Percentiles rank a stretch among this genome's conserved stretches.
phyloP scores from a whole-genome alignment of 2,797 vertebrate species.

The Tachyglossus aculeatus region DNA sequence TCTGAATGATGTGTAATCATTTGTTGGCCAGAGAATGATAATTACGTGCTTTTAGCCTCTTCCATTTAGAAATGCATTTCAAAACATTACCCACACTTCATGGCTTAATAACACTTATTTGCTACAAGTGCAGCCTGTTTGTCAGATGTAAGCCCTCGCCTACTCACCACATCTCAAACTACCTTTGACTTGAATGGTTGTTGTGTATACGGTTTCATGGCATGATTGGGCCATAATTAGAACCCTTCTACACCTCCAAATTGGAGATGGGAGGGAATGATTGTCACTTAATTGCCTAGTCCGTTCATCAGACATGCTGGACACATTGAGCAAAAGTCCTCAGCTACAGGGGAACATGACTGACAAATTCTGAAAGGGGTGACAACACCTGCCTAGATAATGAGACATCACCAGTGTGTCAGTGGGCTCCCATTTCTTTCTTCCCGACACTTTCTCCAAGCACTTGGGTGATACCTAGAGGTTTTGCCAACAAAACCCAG shows the following conservation, averaged over 20 bases:
- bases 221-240: fast-evolving
- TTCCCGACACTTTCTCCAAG: too few species aligned
- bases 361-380: too few species aligned
- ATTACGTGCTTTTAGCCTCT: conserved; percentile 17
- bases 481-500: too few species aligned
- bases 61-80: conserved; percentile 18
- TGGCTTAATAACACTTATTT: conserved; percentile 19
- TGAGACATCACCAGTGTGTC: too few species aligned
- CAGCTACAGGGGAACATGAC: too few species aligned
- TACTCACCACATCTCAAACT: neutral
- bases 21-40: conserved; percentile 3
- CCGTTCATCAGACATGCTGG: too few species aligned
- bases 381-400: too few species aligned
- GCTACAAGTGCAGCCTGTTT: neutral
- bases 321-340: too few species aligned
- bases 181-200: neutral
- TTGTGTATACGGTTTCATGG: neutral
- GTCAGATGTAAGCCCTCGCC: neutral
- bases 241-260: neutral
- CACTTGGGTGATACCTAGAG: too few species aligned
- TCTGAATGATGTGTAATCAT: neutral
- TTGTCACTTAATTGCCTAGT: too few species aligned
- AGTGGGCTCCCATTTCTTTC: too few species aligned
- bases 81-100: neutral
- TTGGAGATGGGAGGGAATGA: neutral